Conservation (phyloP, 2,113 vertebrate species). For the Donacobius atricapilla region DNA sequence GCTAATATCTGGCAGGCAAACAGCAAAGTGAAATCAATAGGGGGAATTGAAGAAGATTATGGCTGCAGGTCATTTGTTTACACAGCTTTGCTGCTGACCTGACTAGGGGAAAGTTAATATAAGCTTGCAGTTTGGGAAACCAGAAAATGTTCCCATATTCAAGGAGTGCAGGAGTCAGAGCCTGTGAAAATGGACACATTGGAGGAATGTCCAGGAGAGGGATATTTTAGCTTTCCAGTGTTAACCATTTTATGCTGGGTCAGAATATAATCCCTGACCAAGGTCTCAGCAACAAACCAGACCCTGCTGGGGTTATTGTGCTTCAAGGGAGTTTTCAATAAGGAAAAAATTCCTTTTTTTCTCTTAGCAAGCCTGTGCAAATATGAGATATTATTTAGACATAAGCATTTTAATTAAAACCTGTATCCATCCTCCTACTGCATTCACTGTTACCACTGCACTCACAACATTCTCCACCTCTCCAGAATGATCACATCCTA, state of each 20-base stretch:
- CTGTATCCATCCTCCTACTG: background rate
- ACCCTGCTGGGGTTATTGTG: background rate
- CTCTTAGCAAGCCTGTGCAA: background rate
- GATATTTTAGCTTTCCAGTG: background rate
- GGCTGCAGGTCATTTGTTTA: slow-evolving; percentile 59
- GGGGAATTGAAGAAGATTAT: slow-evolving; percentile 35
- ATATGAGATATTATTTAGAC: background rate
- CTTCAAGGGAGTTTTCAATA: background rate
- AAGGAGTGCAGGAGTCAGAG: background rate
- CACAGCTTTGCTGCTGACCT: slow-evolving; percentile 43
- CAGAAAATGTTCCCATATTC: background rate
- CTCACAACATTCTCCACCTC: background rate
- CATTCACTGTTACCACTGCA: background rate
- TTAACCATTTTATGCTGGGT: background rate
- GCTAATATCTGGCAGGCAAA: slow-evolving; percentile 28
- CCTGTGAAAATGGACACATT: background rate
- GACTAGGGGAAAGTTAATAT: slow-evolving; percentile 5
- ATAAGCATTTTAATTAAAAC: background rate
- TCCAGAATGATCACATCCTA: background rate
- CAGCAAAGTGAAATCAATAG: slow-evolving; percentile 20
- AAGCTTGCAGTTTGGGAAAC: slow-evolving; percentile 25
- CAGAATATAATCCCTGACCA: background rate
- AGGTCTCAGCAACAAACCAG: background rate
- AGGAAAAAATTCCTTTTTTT: background rate
- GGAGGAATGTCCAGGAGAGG: background rate